phyloP scores from a whole-genome alignment of 2,113 vertebrate genomes.

The Corvus cornix region DNA sequence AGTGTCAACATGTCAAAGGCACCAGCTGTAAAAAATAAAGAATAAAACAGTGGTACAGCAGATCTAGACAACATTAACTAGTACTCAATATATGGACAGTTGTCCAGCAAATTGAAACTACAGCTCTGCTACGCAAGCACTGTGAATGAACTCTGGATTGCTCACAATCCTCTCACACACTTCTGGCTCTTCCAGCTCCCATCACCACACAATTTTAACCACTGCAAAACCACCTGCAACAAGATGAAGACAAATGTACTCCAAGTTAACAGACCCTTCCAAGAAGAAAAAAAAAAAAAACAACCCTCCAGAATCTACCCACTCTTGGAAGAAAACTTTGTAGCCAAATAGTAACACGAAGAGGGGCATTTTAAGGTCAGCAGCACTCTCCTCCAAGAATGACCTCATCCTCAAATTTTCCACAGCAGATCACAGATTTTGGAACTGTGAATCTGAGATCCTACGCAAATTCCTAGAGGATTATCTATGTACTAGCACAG shows the following conservation, averaged over 20 bases:
- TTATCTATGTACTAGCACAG: not conserved
- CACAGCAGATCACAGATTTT: not conserved
- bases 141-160: fast-evolving
- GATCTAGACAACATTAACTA: not conserved
- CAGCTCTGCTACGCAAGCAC: not conserved
- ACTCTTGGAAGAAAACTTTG: not conserved
- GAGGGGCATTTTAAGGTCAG: not conserved
- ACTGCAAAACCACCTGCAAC: not conserved
- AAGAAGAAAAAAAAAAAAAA: not conserved
- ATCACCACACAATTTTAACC: not conserved
- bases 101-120: not conserved
- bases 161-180: not conserved
- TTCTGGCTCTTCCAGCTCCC: not conserved
- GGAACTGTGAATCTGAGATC: not conserved
- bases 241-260: not conserved
- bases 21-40: not conserved
- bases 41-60: not conserved
- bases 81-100: not conserved
- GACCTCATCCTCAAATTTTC: not conserved
- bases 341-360: not conserved
- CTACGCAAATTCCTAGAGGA: conserved; percentile 7
- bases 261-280: not conserved
- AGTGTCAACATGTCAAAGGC: not conserved
- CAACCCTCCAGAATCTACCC: not conserved
- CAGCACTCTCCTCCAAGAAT: not conserved